phyloP scores from a whole-genome alignment of 2,888 invertebrate species.

The Belgica antarctica region DNA sequence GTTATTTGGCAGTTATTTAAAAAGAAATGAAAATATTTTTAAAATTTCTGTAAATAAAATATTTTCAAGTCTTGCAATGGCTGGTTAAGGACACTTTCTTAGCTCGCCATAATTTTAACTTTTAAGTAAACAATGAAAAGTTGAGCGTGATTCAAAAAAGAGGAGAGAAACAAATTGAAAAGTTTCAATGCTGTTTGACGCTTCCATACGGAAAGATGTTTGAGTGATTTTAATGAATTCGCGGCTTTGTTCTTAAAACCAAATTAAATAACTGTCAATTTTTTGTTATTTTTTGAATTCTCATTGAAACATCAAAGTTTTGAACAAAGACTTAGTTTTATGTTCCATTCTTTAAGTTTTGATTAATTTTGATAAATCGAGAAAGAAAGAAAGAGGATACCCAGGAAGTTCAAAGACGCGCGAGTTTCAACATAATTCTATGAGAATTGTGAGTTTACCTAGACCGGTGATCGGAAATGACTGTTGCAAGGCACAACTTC shows the following conservation, averaged over 20 bases:
- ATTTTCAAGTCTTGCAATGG: neutral
- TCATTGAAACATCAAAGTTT: neutral
- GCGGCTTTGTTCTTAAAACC: neutral
- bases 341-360: neutral
- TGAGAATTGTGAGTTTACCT: no score
- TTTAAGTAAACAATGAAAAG: slow-evolving; percentile 11
- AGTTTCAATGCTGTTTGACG: neutral
- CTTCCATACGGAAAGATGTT: neutral
- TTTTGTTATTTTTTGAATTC: neutral
- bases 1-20: slow-evolving; percentile 11
- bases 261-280: slow-evolving; percentile 42
- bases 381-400: slow-evolving; percentile 10
- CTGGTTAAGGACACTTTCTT: neutral
- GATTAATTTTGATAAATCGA: neutral
- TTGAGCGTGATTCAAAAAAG: slow-evolving; percentile 44
- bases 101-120: neutral
- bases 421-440: neutral
- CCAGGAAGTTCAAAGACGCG: neutral
- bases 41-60: neutral
- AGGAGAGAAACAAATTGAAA: slow-evolving; percentile 32
- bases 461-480: no score
- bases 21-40: neutral
- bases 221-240: slow-evolving; percentile 25
- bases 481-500: no score
- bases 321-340: neutral